phyloP scores from a whole-genome alignment of 64 coral and sea anemone genomes.

The Platygyra sinensis region DNA sequence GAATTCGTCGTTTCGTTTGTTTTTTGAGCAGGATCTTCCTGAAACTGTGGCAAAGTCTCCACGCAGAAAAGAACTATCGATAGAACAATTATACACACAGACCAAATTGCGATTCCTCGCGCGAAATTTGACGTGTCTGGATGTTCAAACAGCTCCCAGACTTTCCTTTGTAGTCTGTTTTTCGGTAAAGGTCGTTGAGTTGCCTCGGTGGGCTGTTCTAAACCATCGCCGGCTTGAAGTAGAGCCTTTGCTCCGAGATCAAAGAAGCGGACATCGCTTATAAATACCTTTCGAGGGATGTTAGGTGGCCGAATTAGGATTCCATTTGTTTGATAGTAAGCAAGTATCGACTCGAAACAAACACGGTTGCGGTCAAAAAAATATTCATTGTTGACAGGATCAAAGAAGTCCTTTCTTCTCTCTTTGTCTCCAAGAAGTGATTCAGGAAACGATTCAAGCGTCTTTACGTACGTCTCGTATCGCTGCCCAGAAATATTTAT shows the following conservation, averaged over 20 bases:
- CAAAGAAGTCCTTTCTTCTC: conserved; percentile 82
- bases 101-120: conserved; percentile 85
- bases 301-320: conserved; percentile 81
- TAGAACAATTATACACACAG: conserved; percentile 78
- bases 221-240: conserved; percentile 71
- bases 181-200: conserved; percentile 64
- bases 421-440: conserved; percentile 76
- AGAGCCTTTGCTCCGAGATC: conserved; percentile 90
- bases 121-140: conserved; percentile 88
- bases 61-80: conserved; percentile 96
- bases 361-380: conserved; percentile 96
- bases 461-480: conserved; percentile 90
- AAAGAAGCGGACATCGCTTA: conserved; percentile 92
- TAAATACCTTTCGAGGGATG: conserved; percentile 92
- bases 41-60: conserved; percentile 93
- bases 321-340: conserved; percentile 96
- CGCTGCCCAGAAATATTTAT: conserved; percentile 93
- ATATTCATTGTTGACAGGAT: conserved; percentile 76
- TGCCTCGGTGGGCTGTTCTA: conserved; percentile 46
- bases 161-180: conserved; percentile 75
- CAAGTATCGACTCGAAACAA: conserved; percentile 96
- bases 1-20: not conserved
- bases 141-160: conserved; percentile 91
- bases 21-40: conserved; percentile 20
- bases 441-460: conserved; percentile 85